Evolutionary conservation across 2,113 vertebrate genomes (phyloP).

Genomic region (Anser cygnoides): DNA sequence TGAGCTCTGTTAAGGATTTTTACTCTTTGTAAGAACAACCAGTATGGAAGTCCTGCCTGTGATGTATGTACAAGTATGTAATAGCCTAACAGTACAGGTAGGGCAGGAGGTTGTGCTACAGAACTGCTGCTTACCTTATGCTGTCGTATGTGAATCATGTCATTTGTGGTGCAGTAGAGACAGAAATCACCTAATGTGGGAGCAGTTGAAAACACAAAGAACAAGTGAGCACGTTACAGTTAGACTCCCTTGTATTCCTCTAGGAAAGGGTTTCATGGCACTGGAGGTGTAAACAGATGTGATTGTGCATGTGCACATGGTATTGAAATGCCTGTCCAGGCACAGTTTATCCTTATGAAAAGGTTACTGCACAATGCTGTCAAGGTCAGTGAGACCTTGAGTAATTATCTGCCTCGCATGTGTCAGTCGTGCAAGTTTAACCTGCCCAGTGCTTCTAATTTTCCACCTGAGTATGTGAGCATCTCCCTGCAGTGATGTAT

Average conservation of each 20-base stretch:
- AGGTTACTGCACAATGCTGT: conserved; percentile 35
- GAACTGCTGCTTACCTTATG: accelerated
- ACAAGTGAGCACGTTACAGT: background rate
- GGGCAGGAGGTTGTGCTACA: background rate
- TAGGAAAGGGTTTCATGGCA: background rate
- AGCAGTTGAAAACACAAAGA: background rate
- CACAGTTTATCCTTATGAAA: conserved; percentile 15
- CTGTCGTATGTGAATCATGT: background rate
- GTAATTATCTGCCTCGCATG: conserved; percentile 40
- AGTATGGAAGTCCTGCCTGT: background rate
- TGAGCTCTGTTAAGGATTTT: background rate
- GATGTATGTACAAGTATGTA: background rate
- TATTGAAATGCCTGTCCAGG: background rate
- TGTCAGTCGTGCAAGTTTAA: conserved; percentile 63
- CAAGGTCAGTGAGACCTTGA: conserved; percentile 67
- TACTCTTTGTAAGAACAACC: background rate
- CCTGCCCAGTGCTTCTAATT: conserved; percentile 25
- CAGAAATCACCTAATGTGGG: background rate
- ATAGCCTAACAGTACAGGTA: background rate
- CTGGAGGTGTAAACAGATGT: background rate
- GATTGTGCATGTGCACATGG: background rate
- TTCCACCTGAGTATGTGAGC: conserved; percentile 17
- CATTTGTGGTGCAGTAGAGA: background rate
- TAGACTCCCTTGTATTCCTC: background rate
- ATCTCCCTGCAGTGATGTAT: background rate